These are phyloP conservation scores for Elysia crispata DNA, from an alignment of 2,888 invertebrate genomes.

Conservation along the genomic window DNA sequence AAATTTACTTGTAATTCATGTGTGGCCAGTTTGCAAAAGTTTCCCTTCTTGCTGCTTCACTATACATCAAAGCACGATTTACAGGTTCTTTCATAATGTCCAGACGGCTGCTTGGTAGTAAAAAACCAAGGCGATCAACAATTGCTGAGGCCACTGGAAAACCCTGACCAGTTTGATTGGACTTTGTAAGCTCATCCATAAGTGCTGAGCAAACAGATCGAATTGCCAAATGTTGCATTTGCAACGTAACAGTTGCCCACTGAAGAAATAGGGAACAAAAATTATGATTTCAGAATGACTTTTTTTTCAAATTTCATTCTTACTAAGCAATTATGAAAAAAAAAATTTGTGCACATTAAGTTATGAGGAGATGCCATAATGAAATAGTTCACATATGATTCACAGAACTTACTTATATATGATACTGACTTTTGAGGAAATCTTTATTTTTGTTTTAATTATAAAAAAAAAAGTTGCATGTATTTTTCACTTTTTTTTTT, in stretches of 20 bases:
- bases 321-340: too few species aligned
- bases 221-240: slow-evolving; percentile 87
- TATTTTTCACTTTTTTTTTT: too few species aligned
- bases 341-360: too few species aligned
- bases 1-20: slow-evolving; percentile 92
- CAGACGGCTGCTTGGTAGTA: slow-evolving; percentile 68
- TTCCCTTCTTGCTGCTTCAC: slow-evolving; percentile 91
- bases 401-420: too few species aligned
- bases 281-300: too few species aligned
- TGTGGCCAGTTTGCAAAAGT: slow-evolving; percentile 97
- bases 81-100: slow-evolving; percentile 66
- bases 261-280: slow-evolving; percentile 77
- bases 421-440: too few species aligned
- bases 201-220: slow-evolving; percentile 88
- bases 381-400: too few species aligned
- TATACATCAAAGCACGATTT: slow-evolving; percentile 85
- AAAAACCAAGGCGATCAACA: slow-evolving; percentile 83
- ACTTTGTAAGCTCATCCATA: slow-evolving; percentile 88
- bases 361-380: too few species aligned
- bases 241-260: slow-evolving; percentile 94
- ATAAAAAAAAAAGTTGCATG: too few species aligned
- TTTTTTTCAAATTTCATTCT: too few species aligned
- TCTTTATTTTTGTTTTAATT: too few species aligned
- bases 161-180: slow-evolving; percentile 87
- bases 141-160: slow-evolving; percentile 93